Evolutionary conservation across 2,113 vertebrate genomes (phyloP), one percentile per base, ranked within the genome.

Genomic region (Mobula hypostoma): DNA sequence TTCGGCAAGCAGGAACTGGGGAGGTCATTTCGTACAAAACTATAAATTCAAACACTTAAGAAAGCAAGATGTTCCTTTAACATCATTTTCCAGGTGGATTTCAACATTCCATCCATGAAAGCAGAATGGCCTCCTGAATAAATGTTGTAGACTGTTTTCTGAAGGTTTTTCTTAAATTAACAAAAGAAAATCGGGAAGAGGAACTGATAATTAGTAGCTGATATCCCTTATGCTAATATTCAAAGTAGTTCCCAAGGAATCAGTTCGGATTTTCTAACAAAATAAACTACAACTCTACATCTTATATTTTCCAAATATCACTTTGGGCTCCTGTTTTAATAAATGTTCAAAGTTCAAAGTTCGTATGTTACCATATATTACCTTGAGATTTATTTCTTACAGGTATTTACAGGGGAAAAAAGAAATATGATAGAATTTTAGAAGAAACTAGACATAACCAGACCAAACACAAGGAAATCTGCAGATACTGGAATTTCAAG

Each of bases 1-100:
- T 90, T 90, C n/a, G 29, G 32, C 61, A 32, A 85, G 61, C 85
- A 66, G 14, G 14, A 68, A 61, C 7, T 61, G 27, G 29, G 61
- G 40, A 90, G 85, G 85, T 90, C 85, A 90, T 90, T 90, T 5
- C 77, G 11, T 32, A n/a, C 61, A 66, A 66, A 90, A 90, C 66
- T 32, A 66, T 66, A 66, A 66, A 68, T 90, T 90, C 85, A 66
- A 66, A 90, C 61, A 66, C 27, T 63, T 15, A 88, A 61, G 14
- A 17, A 58, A n/a, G 58, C 85, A 66, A 32, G 85, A 90, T 66
- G 61, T 19, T 66, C 63, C 68, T 90, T 32, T 63, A 66, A 32
- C 85, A 68, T 66, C n/a, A 36, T 15, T 32, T 68, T 90, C 29
- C 61, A n/a, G 61, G 19, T 19, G 5, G 14, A 32, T 66, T 90